phyloP scores from a whole-genome alignment of 35 echinoderm and acorn worm genomes.

The Lytechinus pictus region DNA sequence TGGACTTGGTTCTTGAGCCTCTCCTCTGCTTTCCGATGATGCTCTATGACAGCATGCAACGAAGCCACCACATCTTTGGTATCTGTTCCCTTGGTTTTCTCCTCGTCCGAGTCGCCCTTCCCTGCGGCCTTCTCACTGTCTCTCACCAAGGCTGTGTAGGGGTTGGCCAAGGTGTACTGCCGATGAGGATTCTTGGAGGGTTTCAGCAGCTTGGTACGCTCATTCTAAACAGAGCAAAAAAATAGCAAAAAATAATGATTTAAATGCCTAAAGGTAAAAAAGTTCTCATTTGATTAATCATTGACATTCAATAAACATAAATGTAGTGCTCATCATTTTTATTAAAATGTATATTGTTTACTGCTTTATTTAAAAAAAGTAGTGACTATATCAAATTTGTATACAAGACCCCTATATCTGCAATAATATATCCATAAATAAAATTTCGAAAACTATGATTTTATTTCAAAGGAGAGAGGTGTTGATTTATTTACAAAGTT shows the following conservation, averaged over 20 bases:
- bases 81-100: constrained; percentile 46
- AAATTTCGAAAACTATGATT: too few species aligned
- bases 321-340: too few species aligned
- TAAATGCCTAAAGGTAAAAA: too few species aligned
- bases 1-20: constrained; percentile 81
- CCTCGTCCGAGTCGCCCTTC: constrained; percentile 53
- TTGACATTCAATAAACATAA: too few species aligned
- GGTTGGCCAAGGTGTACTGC: constrained; percentile 83
- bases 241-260: neutral
- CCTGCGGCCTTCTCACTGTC: constrained; percentile 61
- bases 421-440: too few species aligned
- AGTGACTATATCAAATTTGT: too few species aligned
- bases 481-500: too few species aligned
- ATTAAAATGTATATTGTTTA: too few species aligned
- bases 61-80: constrained; percentile 64
- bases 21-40: constrained; percentile 90
- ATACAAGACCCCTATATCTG: too few species aligned
- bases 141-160: constrained; percentile 78
- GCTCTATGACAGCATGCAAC: constrained; percentile 76
- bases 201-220: constrained; percentile 69
- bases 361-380: too few species aligned
- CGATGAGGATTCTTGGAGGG: constrained; percentile 70
- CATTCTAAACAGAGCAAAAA: constrained; percentile 58
- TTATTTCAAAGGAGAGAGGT: too few species aligned
- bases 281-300: too few species aligned